Evolutionary conservation across 2,797 vertebrate genomes (phyloP).

Genomic region (Margarornis squamiger): DNA sequence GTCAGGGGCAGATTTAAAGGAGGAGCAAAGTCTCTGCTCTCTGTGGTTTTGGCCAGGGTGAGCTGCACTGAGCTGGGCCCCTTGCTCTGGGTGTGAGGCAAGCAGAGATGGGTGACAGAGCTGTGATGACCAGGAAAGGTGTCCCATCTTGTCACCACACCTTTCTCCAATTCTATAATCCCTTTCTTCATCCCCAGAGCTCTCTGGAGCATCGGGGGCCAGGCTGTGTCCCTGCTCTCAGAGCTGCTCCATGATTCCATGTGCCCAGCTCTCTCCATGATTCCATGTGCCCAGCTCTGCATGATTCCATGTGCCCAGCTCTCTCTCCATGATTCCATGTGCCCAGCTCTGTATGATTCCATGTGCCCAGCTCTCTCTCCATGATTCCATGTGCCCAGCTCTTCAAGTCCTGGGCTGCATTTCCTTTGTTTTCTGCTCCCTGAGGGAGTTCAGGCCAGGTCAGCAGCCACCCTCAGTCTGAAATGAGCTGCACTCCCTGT

Average conservation of each 20-base stretch:
- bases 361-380: too few relatives aligned
- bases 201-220: background rate
- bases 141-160: background rate
- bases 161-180: background rate
- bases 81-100: background rate
- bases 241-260: background rate
- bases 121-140: background rate
- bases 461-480: constrained; percentile 8
- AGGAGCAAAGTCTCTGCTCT: background rate
- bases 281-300: too few relatives aligned
- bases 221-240: background rate
- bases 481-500: background rate
- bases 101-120: background rate
- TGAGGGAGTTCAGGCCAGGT: constrained; percentile 39
- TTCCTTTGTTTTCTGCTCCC: constrained; percentile 18
- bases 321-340: too few relatives aligned
- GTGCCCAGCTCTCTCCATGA: background rate
- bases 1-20: background rate
- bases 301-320: too few relatives aligned
- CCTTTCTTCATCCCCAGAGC: background rate
- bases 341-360: too few relatives aligned
- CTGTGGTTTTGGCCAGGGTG: background rate
- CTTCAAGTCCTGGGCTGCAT: background rate
- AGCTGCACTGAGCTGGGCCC: background rate
- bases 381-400: background rate